phyloP scores from a whole-genome alignment of 2,113 vertebrate genomes.

The Sphyrna mokarran region DNA sequence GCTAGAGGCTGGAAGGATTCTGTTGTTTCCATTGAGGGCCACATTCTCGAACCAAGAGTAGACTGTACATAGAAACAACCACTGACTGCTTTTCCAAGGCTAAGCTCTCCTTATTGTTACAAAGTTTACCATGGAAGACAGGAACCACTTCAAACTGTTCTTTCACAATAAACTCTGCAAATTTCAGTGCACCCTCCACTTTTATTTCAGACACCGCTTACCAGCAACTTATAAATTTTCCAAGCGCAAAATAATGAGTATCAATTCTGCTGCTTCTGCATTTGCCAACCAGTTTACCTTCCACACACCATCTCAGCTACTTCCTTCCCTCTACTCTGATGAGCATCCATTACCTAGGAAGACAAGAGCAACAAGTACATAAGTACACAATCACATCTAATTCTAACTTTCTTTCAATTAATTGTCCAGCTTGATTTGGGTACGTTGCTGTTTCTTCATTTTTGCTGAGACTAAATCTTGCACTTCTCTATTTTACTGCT shows the following conservation, averaged over 20 bases:
- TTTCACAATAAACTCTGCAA: background rate
- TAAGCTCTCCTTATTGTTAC: background rate
- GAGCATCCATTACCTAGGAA: background rate
- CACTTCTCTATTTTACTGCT: background rate
- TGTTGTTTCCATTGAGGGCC: background rate
- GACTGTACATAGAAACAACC: too few relatives aligned
- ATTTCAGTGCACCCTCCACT: background rate
- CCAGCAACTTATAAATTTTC: background rate
- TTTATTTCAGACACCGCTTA: background rate
- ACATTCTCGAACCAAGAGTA: background rate
- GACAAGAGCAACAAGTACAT: background rate
- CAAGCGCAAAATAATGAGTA: background rate
- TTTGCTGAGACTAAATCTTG: background rate
- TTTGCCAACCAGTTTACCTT: background rate
- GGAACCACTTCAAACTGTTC: background rate
- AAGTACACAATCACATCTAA: background rate
- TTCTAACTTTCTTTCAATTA: background rate
- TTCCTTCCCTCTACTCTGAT: background rate
- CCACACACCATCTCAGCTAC: background rate
- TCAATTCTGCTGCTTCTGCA: background rate
- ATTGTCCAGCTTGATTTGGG: background rate
- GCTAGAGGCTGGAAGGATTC: background rate
- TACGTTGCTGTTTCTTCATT: background rate
- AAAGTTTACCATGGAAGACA: background rate
- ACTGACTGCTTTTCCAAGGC: background rate